Evolutionary conservation across 2,797 vertebrate genomes (phyloP).

Genomic region (Capromys pilorides): DNA sequence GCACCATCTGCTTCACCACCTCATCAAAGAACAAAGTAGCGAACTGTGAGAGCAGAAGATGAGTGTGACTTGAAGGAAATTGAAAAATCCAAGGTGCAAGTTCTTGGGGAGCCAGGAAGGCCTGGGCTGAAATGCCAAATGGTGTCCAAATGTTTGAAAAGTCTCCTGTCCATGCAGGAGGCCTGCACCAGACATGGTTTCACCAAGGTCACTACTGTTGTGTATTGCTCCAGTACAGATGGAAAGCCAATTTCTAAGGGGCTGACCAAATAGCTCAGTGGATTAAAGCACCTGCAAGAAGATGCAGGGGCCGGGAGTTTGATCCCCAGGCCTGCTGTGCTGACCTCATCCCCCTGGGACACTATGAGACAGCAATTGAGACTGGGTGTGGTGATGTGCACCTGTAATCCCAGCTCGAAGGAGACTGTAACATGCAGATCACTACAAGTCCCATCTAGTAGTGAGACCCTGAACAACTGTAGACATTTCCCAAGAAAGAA

Average conservation of each 20-base stretch:
- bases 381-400: too few relatives aligned
- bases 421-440: too few relatives aligned
- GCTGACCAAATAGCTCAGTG: too few relatives aligned
- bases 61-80: constrained; percentile 98
- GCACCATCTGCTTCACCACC: constrained; percentile 97
- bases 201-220: constrained; percentile 93
- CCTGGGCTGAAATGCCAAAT: constrained; percentile 97
- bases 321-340: too few relatives aligned
- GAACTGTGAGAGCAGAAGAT: constrained; percentile 94
- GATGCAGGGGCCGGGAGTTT: too few relatives aligned
- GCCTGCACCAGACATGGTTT: constrained; percentile 97
- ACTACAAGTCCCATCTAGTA: too few relatives aligned
- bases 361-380: too few relatives aligned
- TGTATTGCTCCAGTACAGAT: constrained; percentile 94
- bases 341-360: too few relatives aligned
- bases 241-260: constrained; percentile 94
- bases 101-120: constrained; percentile 96
- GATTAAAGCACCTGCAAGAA: too few relatives aligned
- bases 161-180: constrained; percentile 94
- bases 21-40: constrained; percentile 96
- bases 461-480: too few relatives aligned
- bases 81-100: constrained; percentile 96
- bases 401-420: too few relatives aligned
- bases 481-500: too few relatives aligned
- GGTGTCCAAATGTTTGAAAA: constrained; percentile 97